Evolutionary conservation across 2,797 vertebrate species (phyloP).

Genomic region (Salarias fasciatus): DNA sequence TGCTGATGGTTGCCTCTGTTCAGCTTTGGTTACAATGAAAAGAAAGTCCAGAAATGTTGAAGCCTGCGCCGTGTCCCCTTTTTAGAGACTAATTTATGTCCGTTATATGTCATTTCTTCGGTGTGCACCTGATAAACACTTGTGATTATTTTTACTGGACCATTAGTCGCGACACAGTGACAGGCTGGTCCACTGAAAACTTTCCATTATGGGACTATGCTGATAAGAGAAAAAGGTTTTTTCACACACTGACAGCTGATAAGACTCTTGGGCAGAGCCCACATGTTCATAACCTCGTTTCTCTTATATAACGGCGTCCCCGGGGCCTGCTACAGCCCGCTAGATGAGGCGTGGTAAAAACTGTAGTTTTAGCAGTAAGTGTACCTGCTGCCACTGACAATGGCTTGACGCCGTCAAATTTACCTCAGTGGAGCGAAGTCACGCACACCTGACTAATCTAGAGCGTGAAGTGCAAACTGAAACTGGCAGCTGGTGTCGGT

Average conservation of each 20-base stretch:
- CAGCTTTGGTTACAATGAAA: no score
- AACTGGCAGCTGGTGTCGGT: slow-evolving; percentile 23
- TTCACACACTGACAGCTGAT: slow-evolving; percentile 13
- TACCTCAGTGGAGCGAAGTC: neutral
- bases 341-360: no score
- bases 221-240: slow-evolving; percentile 12
- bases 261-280: neutral
- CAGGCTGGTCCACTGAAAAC: neutral
- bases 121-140: no score
- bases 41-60: no score
- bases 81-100: no score
- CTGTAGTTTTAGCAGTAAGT: neutral
- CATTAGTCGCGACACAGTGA: no score
- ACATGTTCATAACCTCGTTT: neutral
- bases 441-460: slow-evolving; percentile 18
- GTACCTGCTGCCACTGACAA: slow-evolving; percentile 1
- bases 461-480: slow-evolving; percentile 5
- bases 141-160: no score
- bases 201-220: slow-evolving; percentile 19
- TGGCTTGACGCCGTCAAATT: neutral
- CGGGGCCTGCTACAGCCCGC: no score
- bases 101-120: no score
- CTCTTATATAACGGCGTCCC: no score
- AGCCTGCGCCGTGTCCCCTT: no score
- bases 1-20: no score